Percentiles rank a stretch among this genome's conserved stretches.
Conservation (phyloP, 1,140 invertebrate genomes). For the Frieseomelitta varia region DNA sequence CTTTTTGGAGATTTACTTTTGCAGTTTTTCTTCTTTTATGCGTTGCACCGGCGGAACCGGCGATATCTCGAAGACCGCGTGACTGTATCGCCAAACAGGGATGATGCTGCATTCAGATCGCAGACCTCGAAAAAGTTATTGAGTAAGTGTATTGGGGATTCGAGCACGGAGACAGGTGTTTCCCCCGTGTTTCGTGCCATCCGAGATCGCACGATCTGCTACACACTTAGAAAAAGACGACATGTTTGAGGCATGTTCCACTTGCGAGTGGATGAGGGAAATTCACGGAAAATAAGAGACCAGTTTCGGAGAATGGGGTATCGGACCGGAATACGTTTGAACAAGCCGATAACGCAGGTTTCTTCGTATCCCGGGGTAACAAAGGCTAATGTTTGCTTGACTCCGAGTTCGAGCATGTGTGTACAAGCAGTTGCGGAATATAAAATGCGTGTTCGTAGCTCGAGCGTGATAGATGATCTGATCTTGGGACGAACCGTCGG, state of each 20-base stretch:
- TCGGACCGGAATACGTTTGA: neutral
- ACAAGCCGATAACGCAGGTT: neutral
- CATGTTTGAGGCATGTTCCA: neutral
- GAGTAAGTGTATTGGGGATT: neutral
- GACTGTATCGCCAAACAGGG: conserved; percentile 1
- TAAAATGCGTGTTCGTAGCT: conserved; percentile 7
- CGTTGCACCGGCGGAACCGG: accelerated
- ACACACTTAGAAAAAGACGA: neutral
- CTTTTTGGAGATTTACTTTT: conserved; percentile 47
- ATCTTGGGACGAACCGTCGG: neutral
- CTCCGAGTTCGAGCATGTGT: neutral
- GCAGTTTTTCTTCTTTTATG: conserved; percentile 18
- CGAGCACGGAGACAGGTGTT: neutral
- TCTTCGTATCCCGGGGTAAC: neutral
- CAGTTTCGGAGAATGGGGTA: neutral
- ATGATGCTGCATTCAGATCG: conserved; percentile 27
- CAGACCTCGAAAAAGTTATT: conserved; percentile 18
- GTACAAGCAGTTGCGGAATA: neutral
- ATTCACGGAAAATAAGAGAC: neutral
- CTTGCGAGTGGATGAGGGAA: neutral
- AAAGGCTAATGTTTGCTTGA: neutral
- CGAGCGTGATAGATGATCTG: neutral
- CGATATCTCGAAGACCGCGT: neutral
- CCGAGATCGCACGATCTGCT: neutral
- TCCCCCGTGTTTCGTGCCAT: neutral